A percentile compares a stretch with the other conserved stretches of the same genome.
Conservation (phyloP, 2,888 invertebrate genomes). For the Ichneumon xanthorius region DNA sequence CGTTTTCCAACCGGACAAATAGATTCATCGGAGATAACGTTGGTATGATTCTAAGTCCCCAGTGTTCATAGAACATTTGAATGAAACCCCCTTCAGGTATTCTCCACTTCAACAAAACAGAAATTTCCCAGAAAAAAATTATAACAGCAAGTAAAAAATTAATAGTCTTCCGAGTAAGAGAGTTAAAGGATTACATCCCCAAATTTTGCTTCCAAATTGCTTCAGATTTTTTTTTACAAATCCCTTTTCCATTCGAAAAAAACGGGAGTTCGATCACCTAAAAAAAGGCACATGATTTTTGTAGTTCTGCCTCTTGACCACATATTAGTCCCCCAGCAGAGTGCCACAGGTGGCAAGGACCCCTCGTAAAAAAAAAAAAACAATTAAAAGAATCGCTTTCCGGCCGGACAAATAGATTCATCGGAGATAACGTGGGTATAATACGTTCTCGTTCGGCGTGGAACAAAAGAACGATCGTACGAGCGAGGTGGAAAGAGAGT, state of each 20-base stretch:
- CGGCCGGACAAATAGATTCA: conserved; percentile 61
- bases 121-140: too few relatives aligned
- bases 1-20: conserved; percentile 59
- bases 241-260: background rate
- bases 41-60: conserved; percentile 31
- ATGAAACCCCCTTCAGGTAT: too few relatives aligned
- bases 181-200: too few relatives aligned
- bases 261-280: background rate
- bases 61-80: too few relatives aligned
- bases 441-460: conserved; percentile 37
- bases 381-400: conserved; percentile 49
- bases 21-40: conserved; percentile 63
- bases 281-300: background rate
- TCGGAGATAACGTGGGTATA: conserved; percentile 64
- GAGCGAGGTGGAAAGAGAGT: conserved; percentile 52
- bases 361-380: conserved; percentile 43
- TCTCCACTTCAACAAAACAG: too few relatives aligned
- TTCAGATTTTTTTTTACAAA: too few relatives aligned
- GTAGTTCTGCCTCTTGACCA: background rate
- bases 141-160: too few relatives aligned
- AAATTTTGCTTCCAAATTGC: too few relatives aligned
- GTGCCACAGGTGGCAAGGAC: conserved; percentile 4
- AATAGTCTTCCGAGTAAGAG: too few relatives aligned
- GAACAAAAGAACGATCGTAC: conserved; percentile 66
- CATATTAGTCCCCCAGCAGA: background rate